phyloP scores from a whole-genome alignment of 2,888 invertebrate genomes.

The Sinhomidia bicolor region DNA sequence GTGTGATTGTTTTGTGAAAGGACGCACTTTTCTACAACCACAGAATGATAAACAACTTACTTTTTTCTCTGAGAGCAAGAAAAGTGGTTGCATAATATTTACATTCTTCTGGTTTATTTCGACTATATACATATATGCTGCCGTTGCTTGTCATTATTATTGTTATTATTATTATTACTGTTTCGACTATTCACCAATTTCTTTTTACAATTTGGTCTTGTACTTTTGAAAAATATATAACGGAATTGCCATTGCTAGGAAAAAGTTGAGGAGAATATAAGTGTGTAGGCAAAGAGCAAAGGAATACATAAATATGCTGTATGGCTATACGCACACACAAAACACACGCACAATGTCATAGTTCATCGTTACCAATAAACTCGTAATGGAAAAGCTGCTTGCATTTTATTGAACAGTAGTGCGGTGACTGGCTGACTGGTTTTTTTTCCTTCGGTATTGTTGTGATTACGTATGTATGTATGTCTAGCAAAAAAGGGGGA shows the following conservation, averaged over 20 bases:
- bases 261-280: constrained; percentile 32
- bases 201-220: background rate
- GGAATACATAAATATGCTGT: constrained; percentile 1
- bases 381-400: background rate
- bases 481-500: constrained; percentile 9
- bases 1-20: constrained; percentile 47
- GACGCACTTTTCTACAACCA: constrained; percentile 40
- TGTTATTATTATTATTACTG: constrained; percentile 14
- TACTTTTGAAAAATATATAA: background rate
- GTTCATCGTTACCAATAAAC: constrained; percentile 57
- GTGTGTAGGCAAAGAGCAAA: no score
- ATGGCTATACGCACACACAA: constrained; percentile 24
- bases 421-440: background rate
- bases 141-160: constrained; percentile 19
- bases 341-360: constrained; percentile 67
- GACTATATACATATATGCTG: background rate
- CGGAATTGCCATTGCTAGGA: constrained; percentile 32
- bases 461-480: constrained; percentile 32
- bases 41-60: constrained; percentile 71
- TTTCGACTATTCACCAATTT: constrained; percentile 16
- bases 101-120: constrained; percentile 18
- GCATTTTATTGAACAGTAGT: constrained; percentile 14
- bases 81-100: constrained; percentile 44
- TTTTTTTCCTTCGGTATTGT: no score
- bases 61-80: no score